Evolutionary conservation across 2,113 vertebrate species (phyloP).

Genomic region (Telmatochromis bifrenatus): DNA sequence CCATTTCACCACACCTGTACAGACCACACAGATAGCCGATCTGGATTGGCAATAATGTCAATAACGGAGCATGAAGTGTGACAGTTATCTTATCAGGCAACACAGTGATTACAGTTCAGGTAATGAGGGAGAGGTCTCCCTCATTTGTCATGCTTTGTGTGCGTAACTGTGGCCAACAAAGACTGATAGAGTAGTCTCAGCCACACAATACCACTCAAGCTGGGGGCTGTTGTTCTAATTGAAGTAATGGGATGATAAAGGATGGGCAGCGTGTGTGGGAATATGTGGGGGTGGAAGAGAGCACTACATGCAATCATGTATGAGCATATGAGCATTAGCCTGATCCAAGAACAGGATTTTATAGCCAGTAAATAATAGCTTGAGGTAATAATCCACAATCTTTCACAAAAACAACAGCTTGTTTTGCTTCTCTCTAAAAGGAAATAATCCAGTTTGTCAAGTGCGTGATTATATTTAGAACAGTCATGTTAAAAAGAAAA

Average conservation of each 20-base stretch:
- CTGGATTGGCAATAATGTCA: slow-evolving; percentile 17
- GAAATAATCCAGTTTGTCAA: not conserved
- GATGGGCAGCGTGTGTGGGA: not conserved
- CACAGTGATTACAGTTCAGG: slow-evolving; percentile 48
- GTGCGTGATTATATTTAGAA: not conserved
- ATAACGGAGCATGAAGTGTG: slow-evolving; percentile 15
- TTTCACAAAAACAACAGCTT: not conserved
- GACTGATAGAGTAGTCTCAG: slow-evolving; percentile 13
- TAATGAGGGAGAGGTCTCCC: slow-evolving; percentile 38
- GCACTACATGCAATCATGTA: not conserved
- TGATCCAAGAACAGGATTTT: not conserved
- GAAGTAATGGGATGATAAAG: slow-evolving; percentile 8
- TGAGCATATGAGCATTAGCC: not conserved
- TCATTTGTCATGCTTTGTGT: slow-evolving; percentile 55
- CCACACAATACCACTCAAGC: slow-evolving; percentile 5
- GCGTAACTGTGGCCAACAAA: slow-evolving; percentile 6
- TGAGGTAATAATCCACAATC: not conserved
- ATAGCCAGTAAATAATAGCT: not conserved
- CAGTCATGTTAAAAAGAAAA: accelerated
- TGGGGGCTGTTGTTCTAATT: slow-evolving; percentile 10
- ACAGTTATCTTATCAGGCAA: slow-evolving; percentile 44
- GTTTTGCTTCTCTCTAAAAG: not conserved
- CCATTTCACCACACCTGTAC: not conserved
- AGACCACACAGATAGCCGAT: slow-evolving; percentile 1
- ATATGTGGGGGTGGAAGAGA: not conserved